Base-by-base conservation (phyloP, 2,888 invertebrate species). In the Oasisia sp. region DNA sequence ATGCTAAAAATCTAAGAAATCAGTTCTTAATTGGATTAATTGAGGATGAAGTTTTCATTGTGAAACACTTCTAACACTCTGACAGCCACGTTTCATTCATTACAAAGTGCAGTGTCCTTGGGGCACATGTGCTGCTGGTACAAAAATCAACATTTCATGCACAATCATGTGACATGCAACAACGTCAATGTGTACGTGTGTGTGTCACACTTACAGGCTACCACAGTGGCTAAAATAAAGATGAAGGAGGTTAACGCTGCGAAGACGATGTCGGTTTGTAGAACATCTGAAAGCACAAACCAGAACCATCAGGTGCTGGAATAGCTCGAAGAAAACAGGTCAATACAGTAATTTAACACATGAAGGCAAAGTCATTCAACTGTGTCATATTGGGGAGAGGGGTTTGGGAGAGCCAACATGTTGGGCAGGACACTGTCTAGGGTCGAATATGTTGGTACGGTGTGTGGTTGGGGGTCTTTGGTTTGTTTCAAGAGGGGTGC, bases 241-340 rank as follows among this genome's bases (percentile, higher is more conserved):
- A 92, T 89, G 27, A 89, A 74, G 27, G 50, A 19, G 1, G 89
- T 56, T 32, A 90, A 32, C 7, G 90, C 38, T 32, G 90, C 32
- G 32, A 91, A 92, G 44, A 74, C 92, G 12, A 92, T 92, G 89
- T 92, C 91, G 11, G 92, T 74, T 90, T 92, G 92, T 12, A 92
- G 90, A 38, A 92, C 92, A 32, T 92, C 92, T 92, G 92, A 92
- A 89, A 91, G 14, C 32, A 19, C 12, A 91, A n/a, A 91, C 32
- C 32, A 32, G 27, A 91, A 74, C 27, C 27, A 74, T 74, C 1
- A 90, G 38, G 32, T 32, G 44, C 90, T 27, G 32, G 90, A 90
- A 90, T 44, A n/a, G n/a, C 90, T 44, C 27, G 19, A 50, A 50
- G 50, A 9, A 50, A 50, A 50, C 14, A 50, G 50, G 9, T 8